phyloP scores from a whole-genome alignment of 2,797 vertebrate species.

The Heterohyrax brucei region DNA sequence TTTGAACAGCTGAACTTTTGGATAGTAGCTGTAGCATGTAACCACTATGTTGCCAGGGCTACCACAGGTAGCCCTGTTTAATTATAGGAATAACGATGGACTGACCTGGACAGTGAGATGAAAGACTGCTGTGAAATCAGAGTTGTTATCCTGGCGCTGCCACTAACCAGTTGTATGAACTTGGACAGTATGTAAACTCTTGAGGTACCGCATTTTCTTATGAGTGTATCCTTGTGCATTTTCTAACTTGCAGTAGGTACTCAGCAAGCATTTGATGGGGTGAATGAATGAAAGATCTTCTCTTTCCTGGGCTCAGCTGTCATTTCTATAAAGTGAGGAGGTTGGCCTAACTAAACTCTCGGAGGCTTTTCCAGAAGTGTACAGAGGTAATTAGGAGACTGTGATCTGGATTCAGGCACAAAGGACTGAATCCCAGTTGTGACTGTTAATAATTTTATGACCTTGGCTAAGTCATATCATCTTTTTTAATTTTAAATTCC shows the following conservation, averaged over 20 bases:
- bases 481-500: neutral
- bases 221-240: neutral
- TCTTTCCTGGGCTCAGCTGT: conserved; percentile 1
- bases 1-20: too few species aligned
- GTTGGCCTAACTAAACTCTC: conserved; percentile 11
- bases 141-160: neutral
- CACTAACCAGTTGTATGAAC: neutral
- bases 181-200: neutral
- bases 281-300: neutral
- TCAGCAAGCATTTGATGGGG: neutral
- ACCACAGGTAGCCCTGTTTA: neutral
- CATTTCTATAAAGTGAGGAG: conserved; percentile 6
- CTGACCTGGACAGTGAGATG: neutral
- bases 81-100: neutral
- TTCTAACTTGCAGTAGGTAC: neutral
- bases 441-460: neutral
- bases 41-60: too few species aligned
- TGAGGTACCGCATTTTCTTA: neutral
- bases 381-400: neutral
- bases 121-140: neutral
- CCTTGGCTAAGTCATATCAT: conserved; percentile 59
- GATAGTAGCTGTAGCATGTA: too few species aligned
- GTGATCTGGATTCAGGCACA: neutral
- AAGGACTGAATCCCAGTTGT: neutral
- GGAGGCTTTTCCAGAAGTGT: neutral